Evolutionary conservation across 2,888 invertebrate species (phyloP), one percentile per base, ranked within the genome.

Genomic region (Scrobipalpa atriplicella): DNA sequence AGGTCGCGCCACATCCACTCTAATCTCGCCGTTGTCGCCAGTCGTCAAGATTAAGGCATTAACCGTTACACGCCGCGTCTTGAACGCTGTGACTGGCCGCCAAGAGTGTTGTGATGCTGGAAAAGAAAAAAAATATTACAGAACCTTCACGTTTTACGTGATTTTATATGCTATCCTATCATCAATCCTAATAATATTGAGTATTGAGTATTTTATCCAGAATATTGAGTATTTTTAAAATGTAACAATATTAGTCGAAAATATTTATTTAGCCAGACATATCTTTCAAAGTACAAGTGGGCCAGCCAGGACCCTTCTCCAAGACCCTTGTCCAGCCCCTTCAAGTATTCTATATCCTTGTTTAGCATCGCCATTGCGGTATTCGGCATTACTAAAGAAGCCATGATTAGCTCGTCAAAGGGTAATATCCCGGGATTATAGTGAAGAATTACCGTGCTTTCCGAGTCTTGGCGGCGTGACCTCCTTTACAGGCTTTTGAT

Each of bases 21-120:
- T 68, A 78, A 65, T 47, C 75, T 78, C 72, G 76, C 84, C 72
- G 71, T 71, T 81, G 72, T 74, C 80, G 87, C 85, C 89, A 87
- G 85, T 83, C 89, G 90, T 86, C 89, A 91, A 93, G 90, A 92
- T 92, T 90, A 90, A 90, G 90, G 90, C 86, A 89, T 92, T 91
- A 90, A 84, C 82, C 79, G 82, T 80, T 82, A 84, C 83, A 83
- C 71, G 74, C 75, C 70, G 70, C 71, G 73, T 65, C 70, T 66
- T 69, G 66, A 65, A 62, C 62, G 65, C 11, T 54, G 65, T 64
- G 56, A 65, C 67, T 62, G 65, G 36, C 62, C 29, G 65, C 67
- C 11, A 52, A 36, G 52, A 64, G 2, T 7, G 7, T 13, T n/a
- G 8, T 2, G 7, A 16, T 38, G 13, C 39, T 39, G n/a, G 39